phyloP scores from a whole-genome alignment of 2,888 invertebrate species.

The Steinernema carpocapsae region DNA sequence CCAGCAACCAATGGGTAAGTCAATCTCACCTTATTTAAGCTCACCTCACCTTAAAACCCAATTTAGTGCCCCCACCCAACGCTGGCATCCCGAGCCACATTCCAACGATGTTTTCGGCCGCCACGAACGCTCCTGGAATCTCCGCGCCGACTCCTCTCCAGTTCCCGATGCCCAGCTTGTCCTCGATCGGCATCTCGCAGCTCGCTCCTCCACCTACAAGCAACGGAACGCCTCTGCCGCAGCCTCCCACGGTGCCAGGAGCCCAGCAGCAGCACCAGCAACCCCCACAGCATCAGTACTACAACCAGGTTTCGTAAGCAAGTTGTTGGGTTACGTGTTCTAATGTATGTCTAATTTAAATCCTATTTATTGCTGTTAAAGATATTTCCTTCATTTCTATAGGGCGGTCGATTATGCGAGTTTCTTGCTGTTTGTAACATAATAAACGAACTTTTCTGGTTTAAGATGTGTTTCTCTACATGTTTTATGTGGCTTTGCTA shows the following conservation, averaged over 20 bases:
- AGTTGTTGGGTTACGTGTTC: background rate
- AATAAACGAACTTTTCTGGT: too few species aligned
- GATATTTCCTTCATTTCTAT: background rate
- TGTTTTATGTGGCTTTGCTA: too few species aligned
- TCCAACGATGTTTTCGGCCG: conserved; percentile 36
- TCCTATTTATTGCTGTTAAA: background rate
- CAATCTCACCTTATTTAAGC: background rate
- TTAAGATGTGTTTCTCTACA: too few species aligned
- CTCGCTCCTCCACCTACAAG: conserved; percentile 58
- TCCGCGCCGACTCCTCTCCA: conserved; percentile 54
- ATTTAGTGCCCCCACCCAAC: background rate
- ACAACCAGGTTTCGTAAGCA: conserved; percentile 15
- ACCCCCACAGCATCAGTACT: conserved; percentile 9
- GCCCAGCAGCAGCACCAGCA: background rate
- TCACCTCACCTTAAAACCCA: too few species aligned
- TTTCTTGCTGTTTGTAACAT: too few species aligned
- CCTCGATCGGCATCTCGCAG: conserved; percentile 64
- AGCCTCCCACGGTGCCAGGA: background rate
- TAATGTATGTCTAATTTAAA: background rate
- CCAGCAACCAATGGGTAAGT: conserved; percentile 3
- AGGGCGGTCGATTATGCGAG: background rate
- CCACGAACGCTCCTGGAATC: background rate
- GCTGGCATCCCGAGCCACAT: conserved; percentile 36
- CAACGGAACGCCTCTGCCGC: background rate
- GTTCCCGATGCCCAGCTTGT: conserved; percentile 68